Conservation (phyloP, 1,140 invertebrate species). For the Pogonognathellus flavescens region DNA sequence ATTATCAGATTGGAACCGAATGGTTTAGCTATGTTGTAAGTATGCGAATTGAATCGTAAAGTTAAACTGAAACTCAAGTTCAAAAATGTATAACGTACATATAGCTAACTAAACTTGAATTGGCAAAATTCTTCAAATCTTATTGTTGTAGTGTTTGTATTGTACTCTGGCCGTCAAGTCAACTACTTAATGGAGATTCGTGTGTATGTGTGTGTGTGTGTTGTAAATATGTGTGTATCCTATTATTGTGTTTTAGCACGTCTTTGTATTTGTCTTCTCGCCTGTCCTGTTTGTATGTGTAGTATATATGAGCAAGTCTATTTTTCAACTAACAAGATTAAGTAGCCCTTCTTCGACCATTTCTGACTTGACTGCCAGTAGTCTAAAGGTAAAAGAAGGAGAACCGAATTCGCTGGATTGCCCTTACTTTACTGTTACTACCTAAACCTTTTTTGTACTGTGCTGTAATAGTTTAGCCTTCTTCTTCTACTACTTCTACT, state of each 20-base stretch:
- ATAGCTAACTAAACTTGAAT: neutral
- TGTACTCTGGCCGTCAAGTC: no score
- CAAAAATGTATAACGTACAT: slow-evolving; percentile 12
- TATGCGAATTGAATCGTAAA: no score
- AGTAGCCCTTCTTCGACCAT: slow-evolving; percentile 37
- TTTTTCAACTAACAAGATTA: slow-evolving; percentile 30
- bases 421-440: slow-evolving; percentile 7
- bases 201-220: neutral
- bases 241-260: neutral
- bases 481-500: neutral
- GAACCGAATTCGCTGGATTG: slow-evolving; percentile 22
- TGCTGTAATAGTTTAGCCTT: neutral
- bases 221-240: neutral
- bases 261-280: slow-evolving; percentile 14
- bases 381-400: neutral
- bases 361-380: neutral
- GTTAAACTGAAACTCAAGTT: no score
- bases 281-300: slow-evolving; percentile 4
- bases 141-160: no score
- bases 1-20: no score
- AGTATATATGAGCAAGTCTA: neutral
- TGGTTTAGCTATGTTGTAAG: no score
- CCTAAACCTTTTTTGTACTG: neutral
- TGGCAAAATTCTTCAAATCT: neutral
- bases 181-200: neutral